A percentile compares a stretch with the other conserved stretches of the same genome.
Conservation (phyloP, 2,888 invertebrate genomes). For the Idaea dimidiata region DNA sequence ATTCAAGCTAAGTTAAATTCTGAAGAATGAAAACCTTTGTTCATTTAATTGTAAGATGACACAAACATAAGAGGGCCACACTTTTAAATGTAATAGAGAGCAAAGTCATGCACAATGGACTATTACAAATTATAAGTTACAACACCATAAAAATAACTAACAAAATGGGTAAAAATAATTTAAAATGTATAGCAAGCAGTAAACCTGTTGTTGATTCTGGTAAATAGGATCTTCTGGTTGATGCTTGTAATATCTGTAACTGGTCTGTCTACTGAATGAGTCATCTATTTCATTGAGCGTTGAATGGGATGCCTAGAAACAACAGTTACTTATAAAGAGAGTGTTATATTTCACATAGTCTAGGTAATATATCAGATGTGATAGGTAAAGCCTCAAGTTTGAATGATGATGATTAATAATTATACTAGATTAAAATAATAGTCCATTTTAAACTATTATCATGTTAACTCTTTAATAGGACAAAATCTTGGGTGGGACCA, state of each 20-base stretch:
- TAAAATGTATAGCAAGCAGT: constrained; percentile 5
- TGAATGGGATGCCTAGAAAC: constrained; percentile 65
- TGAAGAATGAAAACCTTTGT: neutral
- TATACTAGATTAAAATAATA: too few species aligned
- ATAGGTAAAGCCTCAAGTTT: neutral
- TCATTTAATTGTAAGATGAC: neutral
- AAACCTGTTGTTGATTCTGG: constrained; percentile 76
- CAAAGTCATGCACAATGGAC: neutral
- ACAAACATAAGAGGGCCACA: neutral
- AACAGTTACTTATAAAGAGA: constrained; percentile 12
- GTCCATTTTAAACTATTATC: too few species aligned
- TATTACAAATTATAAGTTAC: neutral
- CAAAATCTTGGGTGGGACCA: neutral
- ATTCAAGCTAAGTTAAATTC: neutral
- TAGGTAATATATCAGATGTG: neutral
- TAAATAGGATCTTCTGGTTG: constrained; percentile 73
- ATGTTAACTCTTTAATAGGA: too few species aligned
- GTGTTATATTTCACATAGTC: neutral
- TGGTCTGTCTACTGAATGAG: constrained; percentile 73
- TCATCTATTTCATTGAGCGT: constrained; percentile 74
- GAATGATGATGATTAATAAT: too few species aligned
- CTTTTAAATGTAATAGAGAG: neutral
- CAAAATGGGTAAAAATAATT: neutral
- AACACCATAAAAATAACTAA: neutral
- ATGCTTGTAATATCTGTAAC: constrained; percentile 68